phyloP scores from a whole-genome alignment of 2,113 vertebrate genomes.

The Setophaga kirtlandii region DNA sequence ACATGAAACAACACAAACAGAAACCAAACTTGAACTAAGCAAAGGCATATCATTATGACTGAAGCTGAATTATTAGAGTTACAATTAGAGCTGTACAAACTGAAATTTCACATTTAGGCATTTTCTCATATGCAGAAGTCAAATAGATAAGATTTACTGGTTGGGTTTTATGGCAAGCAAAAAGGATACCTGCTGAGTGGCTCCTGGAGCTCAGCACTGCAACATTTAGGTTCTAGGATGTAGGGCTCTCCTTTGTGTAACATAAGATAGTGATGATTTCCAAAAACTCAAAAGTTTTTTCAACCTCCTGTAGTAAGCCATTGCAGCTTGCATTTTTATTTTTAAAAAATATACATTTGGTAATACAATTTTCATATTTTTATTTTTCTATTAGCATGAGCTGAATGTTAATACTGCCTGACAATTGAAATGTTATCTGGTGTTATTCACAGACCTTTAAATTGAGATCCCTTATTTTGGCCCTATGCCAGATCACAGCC shows the following conservation, averaged over 20 bases:
- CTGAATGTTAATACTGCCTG: neutral
- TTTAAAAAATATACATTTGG: rapidly evolving
- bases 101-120: neutral
- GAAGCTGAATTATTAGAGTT: neutral
- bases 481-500: neutral
- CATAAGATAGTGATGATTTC: neutral
- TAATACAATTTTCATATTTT: neutral
- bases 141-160: neutral
- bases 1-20: neutral
- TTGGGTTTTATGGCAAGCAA: neutral
- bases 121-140: neutral
- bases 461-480: neutral
- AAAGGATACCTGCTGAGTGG: neutral
- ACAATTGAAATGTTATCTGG: neutral
- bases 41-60: neutral
- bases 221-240: neutral
- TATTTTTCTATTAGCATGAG: neutral
- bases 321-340: neutral
- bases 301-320: neutral
- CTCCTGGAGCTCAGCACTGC: neutral
- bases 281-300: neutral
- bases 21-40: neutral
- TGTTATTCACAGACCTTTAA: neutral
- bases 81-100: neutral
- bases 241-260: neutral